Evolutionary conservation across 2,113 vertebrate genomes (phyloP).

Genomic region (Abramis brama): DNA sequence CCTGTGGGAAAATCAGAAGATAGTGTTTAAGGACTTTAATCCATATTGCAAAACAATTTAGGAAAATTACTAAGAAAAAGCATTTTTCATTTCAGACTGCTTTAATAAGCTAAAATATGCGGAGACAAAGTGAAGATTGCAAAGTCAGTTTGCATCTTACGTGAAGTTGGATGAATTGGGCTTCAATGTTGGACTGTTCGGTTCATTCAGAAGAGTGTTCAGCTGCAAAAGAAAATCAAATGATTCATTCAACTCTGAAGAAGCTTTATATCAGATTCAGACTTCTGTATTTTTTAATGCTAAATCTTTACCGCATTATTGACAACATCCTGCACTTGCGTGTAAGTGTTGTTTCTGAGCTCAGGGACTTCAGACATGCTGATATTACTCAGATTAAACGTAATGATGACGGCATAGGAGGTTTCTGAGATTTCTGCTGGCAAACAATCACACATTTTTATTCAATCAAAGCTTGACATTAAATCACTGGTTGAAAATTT

Average conservation of each 20-base stretch:
- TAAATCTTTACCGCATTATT: not conserved
- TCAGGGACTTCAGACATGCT: not conserved
- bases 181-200: fast-evolving
- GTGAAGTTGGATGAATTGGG: not conserved
- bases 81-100: not conserved
- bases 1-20: not conserved
- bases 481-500: too few species aligned
- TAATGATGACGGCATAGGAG: not conserved
- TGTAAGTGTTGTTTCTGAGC: not conserved
- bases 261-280: too few species aligned
- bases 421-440: not conserved
- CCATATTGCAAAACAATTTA: not conserved
- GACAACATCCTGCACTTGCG: not conserved
- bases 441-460: too few species aligned
- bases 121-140: not conserved
- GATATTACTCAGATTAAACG: not conserved
- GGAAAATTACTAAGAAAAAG: not conserved
- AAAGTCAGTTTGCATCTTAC: not conserved
- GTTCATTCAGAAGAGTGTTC: slow-evolving; percentile 31
- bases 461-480: too few species aligned
- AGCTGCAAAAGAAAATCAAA: slow-evolving; percentile 11
- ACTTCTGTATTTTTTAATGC: too few species aligned
- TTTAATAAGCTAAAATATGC: not conserved
- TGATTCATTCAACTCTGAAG: not conserved
- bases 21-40: not conserved